Percentiles rank a stretch among this genome's conserved stretches.
phyloP scores from a whole-genome alignment of 2,888 invertebrate species.

The Thereva unica region DNA sequence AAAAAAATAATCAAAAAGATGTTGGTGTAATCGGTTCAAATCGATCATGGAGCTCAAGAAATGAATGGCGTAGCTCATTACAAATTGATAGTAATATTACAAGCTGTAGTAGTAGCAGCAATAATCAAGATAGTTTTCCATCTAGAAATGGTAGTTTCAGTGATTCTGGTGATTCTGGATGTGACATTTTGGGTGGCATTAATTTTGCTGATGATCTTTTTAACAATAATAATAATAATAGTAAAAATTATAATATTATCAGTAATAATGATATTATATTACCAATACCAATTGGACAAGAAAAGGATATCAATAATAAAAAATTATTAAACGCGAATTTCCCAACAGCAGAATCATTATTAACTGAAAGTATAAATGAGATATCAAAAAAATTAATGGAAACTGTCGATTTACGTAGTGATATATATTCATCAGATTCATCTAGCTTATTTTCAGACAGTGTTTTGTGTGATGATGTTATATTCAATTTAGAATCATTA shows the following conservation, averaged over 20 bases:
- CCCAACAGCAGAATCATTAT: constrained; percentile 52
- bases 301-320: too few relatives aligned
- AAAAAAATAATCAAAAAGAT: constrained; percentile 41
- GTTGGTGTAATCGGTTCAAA: constrained; percentile 47
- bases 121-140: constrained; percentile 5
- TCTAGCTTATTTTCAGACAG: constrained; percentile 49
- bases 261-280: neutral
- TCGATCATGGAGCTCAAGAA: constrained; percentile 44
- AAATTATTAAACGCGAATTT: constrained; percentile 9
- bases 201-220: constrained; percentile 56
- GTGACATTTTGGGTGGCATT: constrained; percentile 55
- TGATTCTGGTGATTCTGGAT: constrained; percentile 52
- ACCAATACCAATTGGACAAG: neutral
- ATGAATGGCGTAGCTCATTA: constrained; percentile 45
- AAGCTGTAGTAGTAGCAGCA: neutral
- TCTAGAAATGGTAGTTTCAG: constrained; percentile 46
- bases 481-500: constrained; percentile 56
- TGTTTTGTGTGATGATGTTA: constrained; percentile 48
- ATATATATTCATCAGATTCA: constrained; percentile 42
- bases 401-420: constrained; percentile 50
- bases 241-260: neutral
- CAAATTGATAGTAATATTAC: constrained; percentile 40
- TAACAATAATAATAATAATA: constrained; percentile 41
- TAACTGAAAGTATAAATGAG: constrained; percentile 57
- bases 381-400: constrained; percentile 58